These are phyloP conservation scores for Eriosoma lanigerum DNA, from an alignment of 1,140 invertebrate species.

Conservation along the genomic window DNA sequence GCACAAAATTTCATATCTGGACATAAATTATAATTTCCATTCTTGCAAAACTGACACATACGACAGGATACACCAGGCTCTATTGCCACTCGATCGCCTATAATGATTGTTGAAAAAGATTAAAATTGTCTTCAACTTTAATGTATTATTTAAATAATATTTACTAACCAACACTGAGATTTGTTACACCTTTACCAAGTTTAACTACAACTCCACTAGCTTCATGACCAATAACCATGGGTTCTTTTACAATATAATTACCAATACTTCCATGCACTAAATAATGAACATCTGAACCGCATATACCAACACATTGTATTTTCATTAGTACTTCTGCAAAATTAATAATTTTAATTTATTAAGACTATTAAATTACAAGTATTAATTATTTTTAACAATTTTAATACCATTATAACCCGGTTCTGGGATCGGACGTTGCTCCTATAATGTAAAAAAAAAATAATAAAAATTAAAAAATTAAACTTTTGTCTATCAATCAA, in stretches of 20 bases:
- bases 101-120: background rate
- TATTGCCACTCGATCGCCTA: slow-evolving; percentile 88
- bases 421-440: slow-evolving; percentile 69
- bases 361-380: background rate
- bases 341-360: background rate
- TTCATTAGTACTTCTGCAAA: slow-evolving; percentile 75
- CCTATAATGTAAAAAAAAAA: slow-evolving; percentile 59
- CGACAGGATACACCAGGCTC: slow-evolving; percentile 90
- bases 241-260: slow-evolving; percentile 75
- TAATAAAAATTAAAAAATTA: background rate
- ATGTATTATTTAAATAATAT: background rate
- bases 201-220: slow-evolving; percentile 74
- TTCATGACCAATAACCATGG: slow-evolving; percentile 91
- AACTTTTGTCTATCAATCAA: background rate
- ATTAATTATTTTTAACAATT: background rate
- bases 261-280: slow-evolving; percentile 80
- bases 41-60: slow-evolving; percentile 80
- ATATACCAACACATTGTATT: slow-evolving; percentile 92
- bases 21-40: slow-evolving; percentile 88
- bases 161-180: slow-evolving; percentile 66
- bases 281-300: slow-evolving; percentile 85
- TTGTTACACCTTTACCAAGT: slow-evolving; percentile 73
- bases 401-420: slow-evolving; percentile 67
- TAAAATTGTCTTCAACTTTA: background rate
- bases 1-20: slow-evolving; percentile 83